Conservation (phyloP, 1,140 invertebrate genomes). For the Proales similis region DNA sequence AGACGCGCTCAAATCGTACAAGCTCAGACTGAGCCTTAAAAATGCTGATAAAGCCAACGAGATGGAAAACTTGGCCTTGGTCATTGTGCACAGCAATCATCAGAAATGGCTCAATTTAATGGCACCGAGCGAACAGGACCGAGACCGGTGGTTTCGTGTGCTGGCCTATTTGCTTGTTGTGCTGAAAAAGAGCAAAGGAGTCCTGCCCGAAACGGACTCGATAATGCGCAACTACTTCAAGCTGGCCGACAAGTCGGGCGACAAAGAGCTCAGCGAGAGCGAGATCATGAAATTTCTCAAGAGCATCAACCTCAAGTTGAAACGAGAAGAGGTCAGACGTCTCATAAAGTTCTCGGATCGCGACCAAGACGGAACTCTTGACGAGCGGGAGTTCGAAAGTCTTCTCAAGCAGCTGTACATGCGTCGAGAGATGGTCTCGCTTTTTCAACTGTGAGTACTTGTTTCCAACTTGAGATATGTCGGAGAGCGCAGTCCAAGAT, state of each 20-base stretch:
- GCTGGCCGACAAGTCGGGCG: slow-evolving; percentile 12
- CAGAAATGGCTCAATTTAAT: slow-evolving; percentile 30
- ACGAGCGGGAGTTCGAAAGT: slow-evolving; percentile 15
- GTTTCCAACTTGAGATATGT: no score
- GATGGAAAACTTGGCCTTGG: slow-evolving; percentile 30
- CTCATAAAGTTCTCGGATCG: slow-evolving; percentile 19
- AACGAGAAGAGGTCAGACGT: slow-evolving; percentile 5
- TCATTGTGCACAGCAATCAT: slow-evolving; percentile 28
- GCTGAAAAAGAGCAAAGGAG: slow-evolving; percentile 32
- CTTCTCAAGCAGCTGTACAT: background rate
- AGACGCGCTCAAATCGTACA: slow-evolving; percentile 22
- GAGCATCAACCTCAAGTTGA: slow-evolving; percentile 17
- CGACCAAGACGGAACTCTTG: slow-evolving; percentile 6
- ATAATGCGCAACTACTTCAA: slow-evolving; percentile 33
- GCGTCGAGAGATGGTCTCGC: slow-evolving; percentile 14
- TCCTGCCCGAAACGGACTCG: slow-evolving; percentile 30
- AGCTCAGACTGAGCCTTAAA: slow-evolving; percentile 23
- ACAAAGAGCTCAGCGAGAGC: slow-evolving; percentile 18
- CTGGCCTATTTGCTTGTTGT: slow-evolving; percentile 33
- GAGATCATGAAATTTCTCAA: slow-evolving; percentile 22
- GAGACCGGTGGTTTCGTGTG: slow-evolving; percentile 23
- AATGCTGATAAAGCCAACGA: slow-evolving; percentile 14
- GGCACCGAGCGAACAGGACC: slow-evolving; percentile 1
- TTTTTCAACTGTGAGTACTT: slow-evolving; percentile 24
- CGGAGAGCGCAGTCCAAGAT: no score